Evolutionary conservation across 2,888 invertebrate genomes (phyloP).

Genomic region (Drosophila multiciliata): DNA sequence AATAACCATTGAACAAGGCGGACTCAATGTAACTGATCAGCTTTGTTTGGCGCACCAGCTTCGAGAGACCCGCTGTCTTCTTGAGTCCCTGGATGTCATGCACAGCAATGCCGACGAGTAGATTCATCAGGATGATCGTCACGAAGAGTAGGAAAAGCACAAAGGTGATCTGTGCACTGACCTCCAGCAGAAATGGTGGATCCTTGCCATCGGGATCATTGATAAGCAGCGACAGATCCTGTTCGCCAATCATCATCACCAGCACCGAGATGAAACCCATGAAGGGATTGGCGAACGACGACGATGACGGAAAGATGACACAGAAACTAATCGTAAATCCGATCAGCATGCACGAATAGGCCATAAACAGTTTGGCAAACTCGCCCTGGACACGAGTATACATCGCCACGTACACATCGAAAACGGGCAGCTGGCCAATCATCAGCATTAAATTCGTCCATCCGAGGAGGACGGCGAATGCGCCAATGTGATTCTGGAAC

Average conservation of each 20-base stretch:
- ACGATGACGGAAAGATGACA: constrained; percentile 93
- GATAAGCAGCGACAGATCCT: constrained; percentile 91
- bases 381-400: constrained; percentile 94
- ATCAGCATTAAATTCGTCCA: constrained; percentile 96
- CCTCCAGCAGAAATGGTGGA: constrained; percentile 90
- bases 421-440: constrained; percentile 94
- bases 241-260: constrained; percentile 95
- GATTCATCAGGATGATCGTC: constrained; percentile 93
- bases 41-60: constrained; percentile 93
- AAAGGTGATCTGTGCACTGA: constrained; percentile 93
- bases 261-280: constrained; percentile 93
- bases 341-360: constrained; percentile 93
- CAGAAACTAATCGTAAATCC: constrained; percentile 95
- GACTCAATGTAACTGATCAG: constrained; percentile 94
- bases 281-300: constrained; percentile 93
- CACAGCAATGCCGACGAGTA: constrained; percentile 94
- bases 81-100: constrained; percentile 94
- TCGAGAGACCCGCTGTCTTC: constrained; percentile 93
- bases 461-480: constrained; percentile 93
- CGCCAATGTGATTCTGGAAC: constrained; percentile 95
- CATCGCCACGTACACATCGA: constrained; percentile 96
- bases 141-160: constrained; percentile 93
- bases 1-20: constrained; percentile 91
- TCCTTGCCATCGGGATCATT: constrained; percentile 91
- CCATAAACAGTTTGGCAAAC: constrained; percentile 93